Percentiles rank a stretch among this genome's conserved stretches.
Evolutionary conservation across 2,888 invertebrate genomes (phyloP).

Genomic region (Drosophila quinaria): DNA sequence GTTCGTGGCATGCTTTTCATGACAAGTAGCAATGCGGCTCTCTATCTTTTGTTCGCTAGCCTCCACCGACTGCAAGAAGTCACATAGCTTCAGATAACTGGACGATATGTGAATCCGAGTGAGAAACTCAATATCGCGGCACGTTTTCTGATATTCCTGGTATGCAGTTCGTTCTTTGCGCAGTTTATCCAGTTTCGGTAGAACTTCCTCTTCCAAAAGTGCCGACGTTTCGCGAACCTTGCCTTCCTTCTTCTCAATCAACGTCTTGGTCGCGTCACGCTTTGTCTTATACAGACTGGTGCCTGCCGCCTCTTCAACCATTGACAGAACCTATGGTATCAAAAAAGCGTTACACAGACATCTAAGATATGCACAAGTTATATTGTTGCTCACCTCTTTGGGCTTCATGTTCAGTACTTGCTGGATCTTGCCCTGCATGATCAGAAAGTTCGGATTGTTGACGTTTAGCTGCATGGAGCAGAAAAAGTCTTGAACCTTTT

Average conservation of each 20-base stretch:
- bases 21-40: conserved; percentile 87
- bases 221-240: conserved; percentile 94
- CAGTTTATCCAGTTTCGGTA: conserved; percentile 94
- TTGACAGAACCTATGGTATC: conserved; percentile 91
- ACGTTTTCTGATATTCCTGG: conserved; percentile 94
- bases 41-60: conserved; percentile 87
- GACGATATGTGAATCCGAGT: conserved; percentile 87
- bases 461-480: conserved; percentile 98
- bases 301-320: conserved; percentile 99
- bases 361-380: not conserved
- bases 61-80: conserved; percentile 86
- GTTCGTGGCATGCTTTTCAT: conserved; percentile 87
- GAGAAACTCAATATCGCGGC: conserved; percentile 93
- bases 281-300: conserved; percentile 98
- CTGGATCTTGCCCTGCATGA: conserved; percentile 99
- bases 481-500: conserved; percentile 96
- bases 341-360: not conserved
- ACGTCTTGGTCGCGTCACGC: conserved; percentile 93
- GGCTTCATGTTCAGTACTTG: conserved; percentile 99
- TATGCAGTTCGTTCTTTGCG: conserved; percentile 94
- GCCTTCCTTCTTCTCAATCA: conserved; percentile 96
- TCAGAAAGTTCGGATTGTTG: conserved; percentile 99
- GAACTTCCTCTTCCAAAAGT: conserved; percentile 93
- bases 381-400: conserved; percentile 89
- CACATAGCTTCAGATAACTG: conserved; percentile 86